A percentile compares a stretch with the other conserved stretches of the same genome.
Conservation (phyloP, 2,113 vertebrate genomes). For the Mastomys coucha region DNA sequence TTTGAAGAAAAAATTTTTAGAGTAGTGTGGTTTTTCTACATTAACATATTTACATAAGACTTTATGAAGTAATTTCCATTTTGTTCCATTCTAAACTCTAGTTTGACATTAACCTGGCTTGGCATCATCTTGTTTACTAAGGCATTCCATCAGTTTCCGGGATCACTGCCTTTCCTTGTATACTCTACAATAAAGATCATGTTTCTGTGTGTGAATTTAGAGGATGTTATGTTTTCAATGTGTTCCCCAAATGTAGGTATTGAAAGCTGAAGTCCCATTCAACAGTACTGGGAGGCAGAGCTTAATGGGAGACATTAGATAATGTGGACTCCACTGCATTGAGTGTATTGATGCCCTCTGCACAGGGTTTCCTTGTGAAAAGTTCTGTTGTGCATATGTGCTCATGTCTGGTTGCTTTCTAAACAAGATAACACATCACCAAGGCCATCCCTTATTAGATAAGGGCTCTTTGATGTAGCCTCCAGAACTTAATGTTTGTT, state of each 20-base stretch:
- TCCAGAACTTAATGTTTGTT: not conserved
- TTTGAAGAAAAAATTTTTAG: not conserved
- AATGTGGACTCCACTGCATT: not conserved
- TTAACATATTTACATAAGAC: conserved; percentile 4
- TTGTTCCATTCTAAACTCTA: conserved; percentile 1
- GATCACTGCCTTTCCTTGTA: not conserved
- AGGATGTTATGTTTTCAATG: not conserved
- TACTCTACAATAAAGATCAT: not conserved
- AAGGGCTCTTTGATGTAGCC: not conserved
- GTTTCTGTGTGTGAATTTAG: not conserved
- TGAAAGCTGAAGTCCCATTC: too few species aligned
- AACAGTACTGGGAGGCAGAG: too few species aligned
- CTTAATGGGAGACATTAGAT: not conserved
- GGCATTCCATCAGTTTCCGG: not conserved
- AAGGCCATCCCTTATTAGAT: not conserved
- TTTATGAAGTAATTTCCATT: not conserved
- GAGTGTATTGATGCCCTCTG: not conserved
- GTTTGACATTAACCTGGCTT: not conserved
- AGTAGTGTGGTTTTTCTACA: not conserved
- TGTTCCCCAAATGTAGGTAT: not conserved
- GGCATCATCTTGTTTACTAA: not conserved
- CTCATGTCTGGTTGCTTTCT: not conserved
- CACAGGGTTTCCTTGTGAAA: not conserved
- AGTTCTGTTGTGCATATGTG: not conserved
- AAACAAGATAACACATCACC: not conserved